These are phyloP conservation scores for Eulemur rubriventer DNA, from an alignment of 2,797 vertebrate genomes.

Conservation along the genomic window DNA sequence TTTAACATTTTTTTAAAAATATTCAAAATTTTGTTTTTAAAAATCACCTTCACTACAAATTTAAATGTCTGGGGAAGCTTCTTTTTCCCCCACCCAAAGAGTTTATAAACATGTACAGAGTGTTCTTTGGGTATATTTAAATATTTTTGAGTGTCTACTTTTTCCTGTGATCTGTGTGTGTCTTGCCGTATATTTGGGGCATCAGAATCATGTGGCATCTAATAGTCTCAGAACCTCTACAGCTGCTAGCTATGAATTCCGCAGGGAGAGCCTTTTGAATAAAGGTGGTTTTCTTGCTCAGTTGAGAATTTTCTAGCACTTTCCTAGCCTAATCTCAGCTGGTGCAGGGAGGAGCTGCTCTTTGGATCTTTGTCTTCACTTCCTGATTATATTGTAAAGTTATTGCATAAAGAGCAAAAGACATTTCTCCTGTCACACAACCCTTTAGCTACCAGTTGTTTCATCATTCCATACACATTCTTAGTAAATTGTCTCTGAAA, in stretches of 20 bases:
- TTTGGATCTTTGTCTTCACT: neutral
- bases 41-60: neutral
- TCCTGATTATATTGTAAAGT: neutral
- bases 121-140: neutral
- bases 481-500: neutral
- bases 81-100: neutral
- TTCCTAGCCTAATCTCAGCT: neutral
- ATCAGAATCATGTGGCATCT: neutral
- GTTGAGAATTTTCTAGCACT: constrained; percentile 7
- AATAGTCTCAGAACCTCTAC: neutral
- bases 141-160: neutral
- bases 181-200: neutral
- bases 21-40: neutral
- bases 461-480: neutral
- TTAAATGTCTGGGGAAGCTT: neutral
- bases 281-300: neutral
- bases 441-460: neutral
- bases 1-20: neutral
- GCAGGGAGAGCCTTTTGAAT: neutral
- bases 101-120: neutral
- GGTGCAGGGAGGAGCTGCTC: neutral
- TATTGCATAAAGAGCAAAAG: neutral
- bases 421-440: neutral
- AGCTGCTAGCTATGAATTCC: neutral
- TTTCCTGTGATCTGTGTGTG: neutral